phyloP scores from a whole-genome alignment of 2,888 invertebrate genomes.

The Ypsolopha scabrella region DNA sequence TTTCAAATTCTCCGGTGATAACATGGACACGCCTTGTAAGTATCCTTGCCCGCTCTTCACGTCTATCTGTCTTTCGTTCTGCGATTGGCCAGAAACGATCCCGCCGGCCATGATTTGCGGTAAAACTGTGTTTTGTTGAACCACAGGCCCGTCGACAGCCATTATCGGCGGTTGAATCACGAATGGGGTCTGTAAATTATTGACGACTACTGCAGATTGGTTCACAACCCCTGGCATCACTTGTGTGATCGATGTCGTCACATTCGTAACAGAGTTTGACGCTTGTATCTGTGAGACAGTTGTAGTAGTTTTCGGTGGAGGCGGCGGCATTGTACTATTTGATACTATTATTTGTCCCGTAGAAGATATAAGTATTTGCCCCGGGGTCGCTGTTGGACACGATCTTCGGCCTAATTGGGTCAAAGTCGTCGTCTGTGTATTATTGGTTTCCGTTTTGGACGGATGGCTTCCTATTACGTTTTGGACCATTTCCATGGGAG shows the following conservation, averaged over 20 bases:
- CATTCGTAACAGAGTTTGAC: constrained; percentile 74
- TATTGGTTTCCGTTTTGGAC: constrained; percentile 41
- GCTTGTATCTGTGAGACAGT: constrained; percentile 73
- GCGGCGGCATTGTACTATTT: constrained; percentile 74
- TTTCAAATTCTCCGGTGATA: constrained; percentile 78
- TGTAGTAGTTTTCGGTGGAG: constrained; percentile 68
- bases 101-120: constrained; percentile 78
- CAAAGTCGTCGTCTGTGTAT: constrained; percentile 48
- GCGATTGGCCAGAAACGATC: constrained; percentile 68
- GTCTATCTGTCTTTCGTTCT: constrained; percentile 64
- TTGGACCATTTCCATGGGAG: constrained; percentile 83
- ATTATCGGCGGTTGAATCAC: constrained; percentile 83
- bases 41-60: constrained; percentile 57
- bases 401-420: constrained; percentile 31
- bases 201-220: constrained; percentile 83
- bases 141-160: constrained; percentile 79
- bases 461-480: constrained; percentile 80
- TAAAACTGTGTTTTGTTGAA: constrained; percentile 77
- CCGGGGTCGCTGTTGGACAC: constrained; percentile 49
- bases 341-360: constrained; percentile 81
- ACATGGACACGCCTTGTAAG: constrained; percentile 56
- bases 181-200: constrained; percentile 82
- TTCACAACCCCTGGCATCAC: constrained; percentile 77
- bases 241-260: constrained; percentile 74
- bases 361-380: constrained; percentile 82